phyloP scores from a whole-genome alignment of 2,797 vertebrate species.

The Poeciliopsis presidionis region DNA sequence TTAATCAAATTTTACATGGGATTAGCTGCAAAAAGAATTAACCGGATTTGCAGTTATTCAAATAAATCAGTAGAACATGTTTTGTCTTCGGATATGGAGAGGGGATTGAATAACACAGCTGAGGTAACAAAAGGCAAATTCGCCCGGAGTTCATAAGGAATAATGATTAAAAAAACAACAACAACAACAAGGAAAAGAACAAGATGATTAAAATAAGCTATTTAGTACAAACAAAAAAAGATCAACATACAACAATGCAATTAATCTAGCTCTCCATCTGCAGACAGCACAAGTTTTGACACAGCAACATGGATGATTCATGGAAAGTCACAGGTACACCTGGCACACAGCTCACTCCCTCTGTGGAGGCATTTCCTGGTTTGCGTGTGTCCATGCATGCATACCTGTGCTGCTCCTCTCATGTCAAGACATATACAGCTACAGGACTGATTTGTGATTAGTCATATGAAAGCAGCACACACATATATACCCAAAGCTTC shows the following conservation, averaged over 20 bases:
- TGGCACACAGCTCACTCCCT: constrained; percentile 57
- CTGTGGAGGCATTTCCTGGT: constrained; percentile 70
- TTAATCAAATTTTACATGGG: not conserved
- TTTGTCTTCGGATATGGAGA: not conserved
- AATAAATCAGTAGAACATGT: not conserved
- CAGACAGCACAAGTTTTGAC: constrained; percentile 21
- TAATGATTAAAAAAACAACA: not conserved
- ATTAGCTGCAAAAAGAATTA: not conserved
- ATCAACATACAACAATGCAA: constrained; percentile 17
- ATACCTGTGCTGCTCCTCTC: constrained; percentile 31
- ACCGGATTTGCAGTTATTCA: not conserved
- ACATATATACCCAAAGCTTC: constrained; percentile 19
- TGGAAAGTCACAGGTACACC: constrained; percentile 54
- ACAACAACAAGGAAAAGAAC: not conserved
- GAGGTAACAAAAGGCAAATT: not conserved
- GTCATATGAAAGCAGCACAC: constrained; percentile 13
- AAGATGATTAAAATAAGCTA: not conserved
- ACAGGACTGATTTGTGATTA: constrained; percentile 21
- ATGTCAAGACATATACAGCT: constrained; percentile 25
- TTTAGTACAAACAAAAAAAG: constrained; percentile 15
- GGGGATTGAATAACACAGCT: not conserved
- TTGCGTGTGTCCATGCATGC: constrained; percentile 54
- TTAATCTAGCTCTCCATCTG: constrained; percentile 19
- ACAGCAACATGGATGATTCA: constrained; percentile 28
- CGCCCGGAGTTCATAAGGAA: not conserved